Evolutionary conservation across 2,113 vertebrate species (phyloP).

Genomic region (Indri indri): DNA sequence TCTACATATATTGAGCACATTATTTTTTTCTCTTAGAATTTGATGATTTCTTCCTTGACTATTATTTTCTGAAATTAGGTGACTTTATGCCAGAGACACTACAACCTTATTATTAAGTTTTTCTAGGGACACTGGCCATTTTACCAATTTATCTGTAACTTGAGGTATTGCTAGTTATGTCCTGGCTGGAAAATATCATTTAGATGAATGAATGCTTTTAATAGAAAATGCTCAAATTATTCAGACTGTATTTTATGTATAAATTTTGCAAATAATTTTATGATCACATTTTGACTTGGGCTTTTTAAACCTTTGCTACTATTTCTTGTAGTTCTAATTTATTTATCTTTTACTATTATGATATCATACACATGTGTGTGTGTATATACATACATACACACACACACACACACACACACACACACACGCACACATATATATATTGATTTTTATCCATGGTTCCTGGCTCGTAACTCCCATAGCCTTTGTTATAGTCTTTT

Average conservation of each 20-base stretch:
- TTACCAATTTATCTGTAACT: neutral
- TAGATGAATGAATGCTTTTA: neutral
- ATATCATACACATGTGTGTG: neutral
- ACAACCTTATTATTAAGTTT: neutral
- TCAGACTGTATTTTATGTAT: neutral
- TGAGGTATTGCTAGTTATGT: neutral
- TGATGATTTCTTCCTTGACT: neutral
- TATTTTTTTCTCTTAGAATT: neutral
- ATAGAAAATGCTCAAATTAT: constrained; percentile 15
- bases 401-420: too few species aligned
- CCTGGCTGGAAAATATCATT: neutral
- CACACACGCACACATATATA: neutral
- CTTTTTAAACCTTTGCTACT: neutral
- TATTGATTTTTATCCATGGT: neutral
- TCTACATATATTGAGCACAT: neutral
- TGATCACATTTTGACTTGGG: neutral
- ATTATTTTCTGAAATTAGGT: neutral
- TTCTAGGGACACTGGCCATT: neutral
- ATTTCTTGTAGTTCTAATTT: neutral
- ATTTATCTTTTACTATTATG: neutral
- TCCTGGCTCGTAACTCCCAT: neutral
- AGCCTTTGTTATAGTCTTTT: neutral
- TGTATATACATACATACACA: too few species aligned
- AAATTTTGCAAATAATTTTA: neutral
- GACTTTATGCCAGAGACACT: neutral